A percentile compares a stretch with the other conserved stretches of the same genome.
These are phyloP conservation scores for Phallusia fumigata DNA, from an alignment of 23 tunicate genomes.

Conservation along the genomic window DNA sequence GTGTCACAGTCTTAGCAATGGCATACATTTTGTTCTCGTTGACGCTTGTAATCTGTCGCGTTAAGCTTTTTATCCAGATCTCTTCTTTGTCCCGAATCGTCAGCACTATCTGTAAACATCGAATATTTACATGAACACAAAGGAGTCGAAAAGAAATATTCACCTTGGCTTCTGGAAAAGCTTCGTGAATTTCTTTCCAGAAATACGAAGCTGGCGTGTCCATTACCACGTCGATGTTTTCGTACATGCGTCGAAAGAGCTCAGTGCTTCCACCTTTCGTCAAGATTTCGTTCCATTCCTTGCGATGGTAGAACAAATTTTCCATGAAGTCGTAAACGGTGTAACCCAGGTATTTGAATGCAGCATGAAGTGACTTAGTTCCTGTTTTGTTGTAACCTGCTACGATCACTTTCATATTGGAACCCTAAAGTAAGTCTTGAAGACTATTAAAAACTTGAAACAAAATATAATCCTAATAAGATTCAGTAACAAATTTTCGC, in stretches of 20 bases:
- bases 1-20: too few species aligned
- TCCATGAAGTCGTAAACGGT: neutral
- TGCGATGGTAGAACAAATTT: neutral
- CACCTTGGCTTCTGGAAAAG: neutral
- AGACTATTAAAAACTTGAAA: too few species aligned
- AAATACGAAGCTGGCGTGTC: neutral
- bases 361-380: neutral
- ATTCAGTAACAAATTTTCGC: too few species aligned
- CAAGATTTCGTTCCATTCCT: neutral
- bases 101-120: too few species aligned
- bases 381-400: neutral
- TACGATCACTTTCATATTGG: constrained; percentile 1
- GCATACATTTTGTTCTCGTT: too few species aligned
- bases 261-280: neutral
- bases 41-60: too few species aligned
- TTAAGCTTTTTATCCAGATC: too few species aligned
- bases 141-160: neutral
- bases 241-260: neutral
- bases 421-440: too few species aligned
- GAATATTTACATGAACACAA: too few species aligned
- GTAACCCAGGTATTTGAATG: neutral
- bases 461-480: too few species aligned
- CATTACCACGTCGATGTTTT: neutral
- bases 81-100: too few species aligned
- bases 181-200: constrained; percentile 3